Base-by-base conservation (phyloP, 2,888 invertebrate genomes). In the Octonoba sinensis region DNA sequence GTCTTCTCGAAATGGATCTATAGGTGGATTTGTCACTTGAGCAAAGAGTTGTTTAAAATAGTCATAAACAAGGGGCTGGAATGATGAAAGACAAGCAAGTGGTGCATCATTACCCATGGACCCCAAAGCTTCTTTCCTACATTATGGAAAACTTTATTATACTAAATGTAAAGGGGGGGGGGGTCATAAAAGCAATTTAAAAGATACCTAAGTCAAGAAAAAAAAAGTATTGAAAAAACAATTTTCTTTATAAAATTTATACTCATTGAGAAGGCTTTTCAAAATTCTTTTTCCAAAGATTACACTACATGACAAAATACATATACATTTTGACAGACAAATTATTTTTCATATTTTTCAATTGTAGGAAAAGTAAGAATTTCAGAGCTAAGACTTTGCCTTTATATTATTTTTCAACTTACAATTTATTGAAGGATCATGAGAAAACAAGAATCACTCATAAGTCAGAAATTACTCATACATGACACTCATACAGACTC, bases 81-180 rank as follows among this genome's bases (percentile, higher is more conserved):
- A 98, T 88, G 93, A 91, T 0, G 99, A 99, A 44, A 99, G 92
- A 87, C 99, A 99, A 16, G 99, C 99, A 85, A 99, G 90, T 0
- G 99, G 99, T 0, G 96, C 95, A 90, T 99, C 99, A 89, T 99
- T 99, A 79, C 99, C 99, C 99, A 99, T 99, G 44, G 98, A 99
- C 71, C 99, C 99, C 22, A 99, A 91, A 1, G 98, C 96, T 90
- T 99, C 99, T 90, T 99, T 99, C 89, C 97, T 97, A 89, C 44
- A 46, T 16, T 16, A 36, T 11, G 54, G 59, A 8, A 36, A 11
- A 36, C 36, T 36, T 36, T 2, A 56, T 56, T 12, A 56, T 13
- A 12, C 13, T 20, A 56, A 56, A 56, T 22, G 18, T 18, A 56
- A 20, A 56, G 13, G 8, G 8, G 15, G 8, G 2, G 13, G 20